Evolutionary conservation across 1,140 invertebrate species (phyloP).

Genomic region (Stenopsyche tienmushanensis): DNA sequence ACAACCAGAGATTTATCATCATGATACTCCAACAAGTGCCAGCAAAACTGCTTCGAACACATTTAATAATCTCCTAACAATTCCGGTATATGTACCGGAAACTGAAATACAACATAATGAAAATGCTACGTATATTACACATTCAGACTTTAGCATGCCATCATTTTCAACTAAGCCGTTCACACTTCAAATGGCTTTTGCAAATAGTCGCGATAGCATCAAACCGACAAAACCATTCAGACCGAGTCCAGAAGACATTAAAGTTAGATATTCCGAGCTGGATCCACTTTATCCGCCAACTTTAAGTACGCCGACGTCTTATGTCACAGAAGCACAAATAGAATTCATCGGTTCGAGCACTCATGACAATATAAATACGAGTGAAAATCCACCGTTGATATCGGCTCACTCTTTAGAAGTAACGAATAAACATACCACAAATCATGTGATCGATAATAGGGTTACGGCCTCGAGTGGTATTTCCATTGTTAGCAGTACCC

Average conservation of each 20-base stretch:
- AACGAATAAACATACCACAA: neutral
- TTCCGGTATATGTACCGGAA: conserved; percentile 8
- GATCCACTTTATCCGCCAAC: conserved; percentile 47
- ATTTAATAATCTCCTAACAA: neutral
- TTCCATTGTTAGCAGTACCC: neutral
- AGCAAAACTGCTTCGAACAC: neutral
- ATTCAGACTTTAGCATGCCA: neutral
- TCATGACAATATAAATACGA: neutral
- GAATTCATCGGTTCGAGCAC: neutral
- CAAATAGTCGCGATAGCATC: neutral
- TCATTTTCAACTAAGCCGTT: conserved; percentile 9
- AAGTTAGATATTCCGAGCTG: conserved; percentile 47
- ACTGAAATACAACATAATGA: neutral
- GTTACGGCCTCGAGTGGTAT: neutral
- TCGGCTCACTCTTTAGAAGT: neutral
- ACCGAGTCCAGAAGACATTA: conserved; percentile 40
- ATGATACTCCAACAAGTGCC: neutral
- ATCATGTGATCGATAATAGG: neutral
- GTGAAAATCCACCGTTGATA: neutral
- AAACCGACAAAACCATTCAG: conserved; percentile 37
- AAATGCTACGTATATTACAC: conserved; percentile 4
- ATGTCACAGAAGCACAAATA: conserved; percentile 26
- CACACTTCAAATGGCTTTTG: conserved; percentile 3
- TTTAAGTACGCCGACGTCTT: conserved; percentile 22
- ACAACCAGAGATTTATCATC: neutral